These are phyloP conservation scores for Creontiades dilutus DNA, from an alignment of 2,888 invertebrate species.

Conservation along the genomic window DNA sequence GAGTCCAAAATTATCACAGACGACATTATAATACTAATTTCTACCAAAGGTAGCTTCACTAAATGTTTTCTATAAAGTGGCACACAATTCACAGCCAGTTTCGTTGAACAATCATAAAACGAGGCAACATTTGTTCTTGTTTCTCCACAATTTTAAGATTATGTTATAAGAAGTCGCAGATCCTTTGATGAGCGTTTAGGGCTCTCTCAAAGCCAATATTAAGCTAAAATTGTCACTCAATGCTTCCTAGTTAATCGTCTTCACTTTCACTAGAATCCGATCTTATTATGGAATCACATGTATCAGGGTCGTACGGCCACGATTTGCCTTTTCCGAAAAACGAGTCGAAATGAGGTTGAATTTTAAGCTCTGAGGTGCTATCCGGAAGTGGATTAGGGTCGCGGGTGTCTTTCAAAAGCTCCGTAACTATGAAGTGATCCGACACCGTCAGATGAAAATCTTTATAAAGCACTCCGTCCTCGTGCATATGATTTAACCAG, in stretches of 20 bases:
- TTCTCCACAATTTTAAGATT: too few species aligned
- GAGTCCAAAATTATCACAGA: too few species aligned
- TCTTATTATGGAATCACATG: neutral
- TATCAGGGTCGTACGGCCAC: constrained; percentile 35
- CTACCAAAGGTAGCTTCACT: too few species aligned
- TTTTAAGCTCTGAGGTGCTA: neutral
- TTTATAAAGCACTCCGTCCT: neutral
- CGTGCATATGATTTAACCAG: constrained; percentile 45
- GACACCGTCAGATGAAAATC: neutral
- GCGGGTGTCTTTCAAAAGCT: constrained; percentile 25
- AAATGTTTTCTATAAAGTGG: too few species aligned
- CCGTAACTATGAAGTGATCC: constrained; percentile 13
- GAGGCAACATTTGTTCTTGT: too few species aligned
- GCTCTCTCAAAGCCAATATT: too few species aligned
- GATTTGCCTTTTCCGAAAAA: neutral
- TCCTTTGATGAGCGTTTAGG: too few species aligned
- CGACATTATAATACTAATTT: too few species aligned
- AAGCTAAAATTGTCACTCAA: too few species aligned
- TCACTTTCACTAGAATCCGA: constrained; percentile 54
- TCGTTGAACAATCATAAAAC: too few species aligned
- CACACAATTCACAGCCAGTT: too few species aligned
- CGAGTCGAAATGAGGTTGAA: neutral
- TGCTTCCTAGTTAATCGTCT: constrained; percentile 24
- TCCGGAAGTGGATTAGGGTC: constrained; percentile 26
- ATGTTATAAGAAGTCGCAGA: too few species aligned